A percentile compares a stretch with the other conserved stretches of the same genome.
These are phyloP conservation scores for Ailurus styani DNA, from an alignment of 2,113 vertebrate species.

Conservation along the genomic window DNA sequence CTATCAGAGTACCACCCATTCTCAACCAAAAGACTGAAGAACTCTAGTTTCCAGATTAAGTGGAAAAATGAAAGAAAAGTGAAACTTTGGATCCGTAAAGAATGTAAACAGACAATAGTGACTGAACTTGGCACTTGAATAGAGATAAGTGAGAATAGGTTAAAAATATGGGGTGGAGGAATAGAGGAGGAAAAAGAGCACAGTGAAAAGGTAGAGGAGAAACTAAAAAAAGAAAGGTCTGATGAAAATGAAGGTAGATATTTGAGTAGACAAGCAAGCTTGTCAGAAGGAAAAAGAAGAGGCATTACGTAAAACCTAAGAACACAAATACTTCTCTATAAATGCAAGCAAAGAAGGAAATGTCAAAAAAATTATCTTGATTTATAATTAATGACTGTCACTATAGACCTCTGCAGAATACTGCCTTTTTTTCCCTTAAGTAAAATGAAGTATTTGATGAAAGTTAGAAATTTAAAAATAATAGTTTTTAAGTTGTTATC, in stretches of 20 bases:
- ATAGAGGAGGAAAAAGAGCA: not conserved
- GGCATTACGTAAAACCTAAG: not conserved
- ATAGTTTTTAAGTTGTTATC: conserved; percentile 61
- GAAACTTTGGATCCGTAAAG: not conserved
- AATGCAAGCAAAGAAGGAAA: not conserved
- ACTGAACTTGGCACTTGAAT: not conserved
- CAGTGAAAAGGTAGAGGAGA: not conserved
- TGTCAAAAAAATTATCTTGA: not conserved
- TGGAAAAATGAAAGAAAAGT: not conserved
- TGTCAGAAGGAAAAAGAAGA: not conserved
- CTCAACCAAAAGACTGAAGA: not conserved
- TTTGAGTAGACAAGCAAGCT: not conserved
- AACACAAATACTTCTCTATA: not conserved
- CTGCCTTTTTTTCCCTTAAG: conserved; percentile 29
- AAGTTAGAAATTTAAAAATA: conserved; percentile 55
- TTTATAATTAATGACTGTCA: conserved; percentile 24
- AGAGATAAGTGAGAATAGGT: not conserved
- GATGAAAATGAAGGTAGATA: not conserved
- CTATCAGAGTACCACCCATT: not conserved
- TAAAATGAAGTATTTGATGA: conserved; percentile 45
- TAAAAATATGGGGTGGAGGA: not conserved
- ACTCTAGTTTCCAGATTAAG: not conserved
- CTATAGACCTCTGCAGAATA: not conserved
- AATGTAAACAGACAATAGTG: not conserved
- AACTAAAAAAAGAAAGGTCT: conserved; percentile 19